Conservation (phyloP, 2,113 vertebrate species). For the Garra rufa region DNA sequence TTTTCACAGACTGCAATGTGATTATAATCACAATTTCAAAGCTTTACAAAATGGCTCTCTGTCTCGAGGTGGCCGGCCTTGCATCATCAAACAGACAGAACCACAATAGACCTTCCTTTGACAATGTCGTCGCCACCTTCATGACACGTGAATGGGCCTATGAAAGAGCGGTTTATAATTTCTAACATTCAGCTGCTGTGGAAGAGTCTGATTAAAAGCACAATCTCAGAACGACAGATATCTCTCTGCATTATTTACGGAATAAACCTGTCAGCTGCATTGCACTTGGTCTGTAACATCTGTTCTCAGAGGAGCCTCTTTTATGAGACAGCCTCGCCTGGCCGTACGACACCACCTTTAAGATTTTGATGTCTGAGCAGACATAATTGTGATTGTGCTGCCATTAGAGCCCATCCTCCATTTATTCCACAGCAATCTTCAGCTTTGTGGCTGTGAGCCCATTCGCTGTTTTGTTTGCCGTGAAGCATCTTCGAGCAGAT, state of each 20-base stretch:
- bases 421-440: conserved; percentile 36
- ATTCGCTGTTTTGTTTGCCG: conserved; percentile 19
- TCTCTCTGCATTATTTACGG: conserved; percentile 32
- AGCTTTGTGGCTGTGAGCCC: conserved; percentile 11
- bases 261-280: conserved; percentile 35
- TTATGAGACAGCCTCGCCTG: conserved; percentile 42
- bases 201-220: not conserved
- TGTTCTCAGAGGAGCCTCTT: conserved; percentile 36
- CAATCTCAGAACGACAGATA: conserved; percentile 49
- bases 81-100: conserved; percentile 15
- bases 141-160: not conserved
- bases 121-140: conserved; percentile 11
- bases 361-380: conserved; percentile 45
- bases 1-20: conserved; percentile 63
- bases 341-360: conserved; percentile 35
- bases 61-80: not conserved
- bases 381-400: conserved; percentile 55
- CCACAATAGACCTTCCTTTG: conserved; percentile 22
- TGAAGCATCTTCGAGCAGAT: conserved; percentile 27
- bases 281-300: conserved; percentile 44
- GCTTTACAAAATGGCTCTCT: conserved; percentile 37
- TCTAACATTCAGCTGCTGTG: not conserved
- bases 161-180: conserved; percentile 38
- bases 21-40: conserved; percentile 65
- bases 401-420: conserved; percentile 35